Evolutionary conservation across 2,797 vertebrate genomes (phyloP), one percentile per base, ranked within the genome.

Genomic region (Mycteria americana): DNA sequence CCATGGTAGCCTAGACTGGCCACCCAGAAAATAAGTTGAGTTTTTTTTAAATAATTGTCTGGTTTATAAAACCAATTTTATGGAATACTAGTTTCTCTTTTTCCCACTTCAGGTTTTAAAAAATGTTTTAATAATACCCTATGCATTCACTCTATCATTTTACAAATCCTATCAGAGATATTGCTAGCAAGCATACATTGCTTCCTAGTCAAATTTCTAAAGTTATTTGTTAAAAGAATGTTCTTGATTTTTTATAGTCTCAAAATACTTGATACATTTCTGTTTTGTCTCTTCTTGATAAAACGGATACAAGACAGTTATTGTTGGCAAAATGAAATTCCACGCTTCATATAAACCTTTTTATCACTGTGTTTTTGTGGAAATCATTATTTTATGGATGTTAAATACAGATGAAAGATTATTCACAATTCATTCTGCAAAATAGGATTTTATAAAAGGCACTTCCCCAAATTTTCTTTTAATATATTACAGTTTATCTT

Each of bases 341-440:
- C 64, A 68, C 95, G 92, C 64, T 96, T 89, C 56, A 63, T 93
- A 96, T 96, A 95, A 97, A 97, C 91, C 80, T 97, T 97, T 97
- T 94, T 95, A 97, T 96, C 95, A 93, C 81, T 93, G 46, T 95
- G 65, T 78, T 98, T 97, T 96, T 94, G 89, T 96, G 93, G 86
- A 98, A 98, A 98, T 97, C 78, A 95, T 96, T 98, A 94, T 97
- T 94, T 94, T 73, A 82, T 89, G 95, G 91, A 79, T 96, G 70
- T 97, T 97, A 98, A 98, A 95, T 94, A 94, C 59, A 97, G 94
- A 95, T 77, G 96, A 97, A 95, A 97, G 93, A 95, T 94, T 94
- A 73, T 87, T 93, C 73, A 80, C 69, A 92, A 94, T 95, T 70
- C 68, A 73, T 94, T 97, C 92, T 95, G 25, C 41, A 91, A 93